Base-by-base conservation (phyloP, 2,888 invertebrate species). In the Xylota segnis region DNA sequence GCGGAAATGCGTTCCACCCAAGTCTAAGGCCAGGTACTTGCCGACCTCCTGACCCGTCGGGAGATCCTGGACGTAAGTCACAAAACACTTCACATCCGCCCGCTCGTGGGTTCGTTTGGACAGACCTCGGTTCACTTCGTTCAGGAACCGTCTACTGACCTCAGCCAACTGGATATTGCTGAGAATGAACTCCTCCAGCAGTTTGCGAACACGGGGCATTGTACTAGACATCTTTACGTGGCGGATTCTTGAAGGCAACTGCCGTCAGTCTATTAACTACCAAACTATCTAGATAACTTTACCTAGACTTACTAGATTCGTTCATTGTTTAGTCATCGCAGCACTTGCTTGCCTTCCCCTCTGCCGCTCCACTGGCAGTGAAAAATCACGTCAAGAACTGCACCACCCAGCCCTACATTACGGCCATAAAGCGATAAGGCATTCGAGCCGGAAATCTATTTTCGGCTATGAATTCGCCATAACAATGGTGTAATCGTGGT, bases 1-100 rank as follows among this genome's bases (percentile, higher is more conserved):
- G 88, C 99, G 95, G 93, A 99, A 99, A 92, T 99, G 99, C 29
- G 99, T 99, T 43, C 99, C 99, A 68, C 99, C 99, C 91, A 99
- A 94, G 93, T 99, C 99, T 90, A 99, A 93, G 0, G 99, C 99
- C 91, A 99, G 93, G 92, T 97, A 98, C 93, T 98, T 97, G 82
- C 99, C 99, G 76, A 94, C 94, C 93, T 98, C 98, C 95, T 96
- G 95, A 89, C 98, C 98, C 92, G 97, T 96, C 0, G 99, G 99
- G 88, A 99, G 94, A 92, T 97, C 96, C 91, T 98, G 96, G 54
- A 99, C 98, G 91, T 98, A 99, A 0, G 99, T 98, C 76, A 97
- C 96, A 93, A 96, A 98, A 93, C 98, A 98, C 93, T 98, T 98
- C 47, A 98, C 96, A 88, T 95, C 95, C 3, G 99, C 94, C 52